A percentile compares a stretch with the other conserved stretches of the same genome.
Evolutionary conservation across 2,113 vertebrate genomes (phyloP).

Genomic region (Chamaea fasciata): DNA sequence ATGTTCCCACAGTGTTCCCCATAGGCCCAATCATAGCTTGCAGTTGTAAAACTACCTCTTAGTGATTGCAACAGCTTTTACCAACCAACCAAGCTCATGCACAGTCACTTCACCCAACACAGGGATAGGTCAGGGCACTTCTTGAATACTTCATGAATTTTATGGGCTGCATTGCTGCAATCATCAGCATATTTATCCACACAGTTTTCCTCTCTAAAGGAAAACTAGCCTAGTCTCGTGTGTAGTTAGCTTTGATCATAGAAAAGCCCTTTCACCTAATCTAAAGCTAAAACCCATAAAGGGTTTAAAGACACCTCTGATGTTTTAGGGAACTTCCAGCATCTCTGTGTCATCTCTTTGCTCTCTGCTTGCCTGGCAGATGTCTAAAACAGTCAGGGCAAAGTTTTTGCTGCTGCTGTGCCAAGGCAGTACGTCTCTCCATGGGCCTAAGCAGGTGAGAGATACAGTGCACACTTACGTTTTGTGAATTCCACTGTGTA

Average conservation of each 20-base stretch:
- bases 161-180: neutral
- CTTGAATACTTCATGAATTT: neutral
- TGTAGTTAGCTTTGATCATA: neutral
- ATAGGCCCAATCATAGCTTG: neutral
- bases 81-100: neutral
- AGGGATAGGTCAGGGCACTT: neutral
- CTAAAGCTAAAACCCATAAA: neutral
- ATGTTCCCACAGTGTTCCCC: neutral
- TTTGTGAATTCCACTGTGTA: neutral
- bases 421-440: neutral
- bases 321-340: neutral
- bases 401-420: neutral
- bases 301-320: neutral
- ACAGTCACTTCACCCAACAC: neutral
- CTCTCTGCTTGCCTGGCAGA: neutral
- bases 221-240: neutral
- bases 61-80: neutral
- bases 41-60: neutral
- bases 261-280: neutral
- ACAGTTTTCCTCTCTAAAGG: neutral
- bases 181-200: neutral
- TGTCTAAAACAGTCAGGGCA: neutral
- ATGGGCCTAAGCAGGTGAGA: neutral
- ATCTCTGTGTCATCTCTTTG: neutral
- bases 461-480: accelerated